Percentiles rank a stretch among this genome's conserved stretches.
These are phyloP conservation scores for Trididemnum nubilum DNA, from an alignment of 23 tunicate genomes.

Conservation along the genomic window DNA sequence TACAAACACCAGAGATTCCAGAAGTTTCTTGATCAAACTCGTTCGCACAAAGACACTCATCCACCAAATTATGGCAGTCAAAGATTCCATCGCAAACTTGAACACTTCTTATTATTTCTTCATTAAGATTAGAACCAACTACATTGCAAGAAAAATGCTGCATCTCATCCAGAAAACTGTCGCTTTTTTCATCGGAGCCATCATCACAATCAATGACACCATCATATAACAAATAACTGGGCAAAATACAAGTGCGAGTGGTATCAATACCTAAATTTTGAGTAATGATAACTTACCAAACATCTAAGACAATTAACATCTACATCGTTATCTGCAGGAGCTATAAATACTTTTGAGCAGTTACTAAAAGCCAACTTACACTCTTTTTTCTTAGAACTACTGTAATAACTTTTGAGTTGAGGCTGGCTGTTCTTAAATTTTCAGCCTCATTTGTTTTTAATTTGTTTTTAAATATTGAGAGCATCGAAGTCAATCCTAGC, in stretches of 20 bases:
- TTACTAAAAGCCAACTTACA: too few relatives aligned
- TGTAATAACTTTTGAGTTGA: too few relatives aligned
- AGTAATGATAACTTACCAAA: too few relatives aligned
- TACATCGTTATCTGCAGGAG: too few relatives aligned
- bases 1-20: not conserved
- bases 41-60: conserved; percentile 53
- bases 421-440: too few relatives aligned
- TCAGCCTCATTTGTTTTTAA: too few relatives aligned
- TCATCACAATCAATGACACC: conserved; percentile 60
- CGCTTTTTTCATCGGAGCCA: conserved; percentile 38
- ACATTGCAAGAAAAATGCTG: not conserved
- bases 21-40: not conserved
- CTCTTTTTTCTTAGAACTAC: too few relatives aligned
- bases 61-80: conserved; percentile 50
- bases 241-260: conserved; percentile 29
- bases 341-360: too few relatives aligned
- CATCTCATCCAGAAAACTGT: not conserved
- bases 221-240: conserved; percentile 35
- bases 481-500: too few relatives aligned
- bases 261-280: not conserved
- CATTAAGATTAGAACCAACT: not conserved
- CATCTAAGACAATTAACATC: too few relatives aligned
- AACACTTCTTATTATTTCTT: not conserved
- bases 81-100: conserved; percentile 55
- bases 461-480: too few relatives aligned